These are phyloP conservation scores for Calyptomena viridis DNA, from an alignment of 2,113 vertebrate species.

Conservation along the genomic window DNA sequence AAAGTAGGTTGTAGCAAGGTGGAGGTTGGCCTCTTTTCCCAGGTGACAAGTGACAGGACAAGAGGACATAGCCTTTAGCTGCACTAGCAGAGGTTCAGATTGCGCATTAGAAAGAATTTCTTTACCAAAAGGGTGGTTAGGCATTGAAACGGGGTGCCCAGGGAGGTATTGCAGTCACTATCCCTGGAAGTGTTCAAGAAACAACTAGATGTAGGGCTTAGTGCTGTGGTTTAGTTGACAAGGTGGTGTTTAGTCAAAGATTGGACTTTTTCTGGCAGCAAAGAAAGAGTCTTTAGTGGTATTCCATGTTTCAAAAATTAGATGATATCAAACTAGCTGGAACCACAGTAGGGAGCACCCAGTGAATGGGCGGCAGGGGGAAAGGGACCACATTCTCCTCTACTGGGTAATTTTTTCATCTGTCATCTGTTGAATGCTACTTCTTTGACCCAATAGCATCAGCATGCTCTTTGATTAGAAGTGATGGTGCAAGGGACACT, in stretches of 20 bases:
- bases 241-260: background rate
- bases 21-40: background rate
- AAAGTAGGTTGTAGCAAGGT: background rate
- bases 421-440: background rate
- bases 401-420: background rate
- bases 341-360: rapidly evolving
- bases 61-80: background rate
- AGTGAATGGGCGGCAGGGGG: background rate
- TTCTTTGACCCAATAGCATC: background rate
- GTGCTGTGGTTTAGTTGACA: background rate
- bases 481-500: background rate
- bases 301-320: background rate
- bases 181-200: background rate
- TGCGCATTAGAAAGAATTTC: background rate
- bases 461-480: background rate
- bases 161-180: background rate
- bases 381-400: background rate
- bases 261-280: background rate
- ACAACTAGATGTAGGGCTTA: background rate
- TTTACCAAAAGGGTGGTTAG: background rate
- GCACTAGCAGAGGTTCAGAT: background rate
- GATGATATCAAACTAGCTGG: background rate
- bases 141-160: background rate
- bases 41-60: too few species aligned
- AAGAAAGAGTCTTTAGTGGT: background rate